These are phyloP conservation scores for Mus musculus DNA, from an alignment of 2,113 vertebrate genomes.

Conservation along the genomic window GRCm39 chr11:46710501-46711000, in stretches of 20 bases:
- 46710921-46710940: background rate
- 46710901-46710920: background rate
- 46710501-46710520: no score
- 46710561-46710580: no score
- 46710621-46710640: no score
- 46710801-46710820: background rate
- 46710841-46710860: background rate
- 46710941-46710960: background rate
- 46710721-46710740: background rate
- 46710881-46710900: background rate
- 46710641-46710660: background rate
- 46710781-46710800: background rate
- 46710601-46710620: no score
- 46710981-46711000: background rate
- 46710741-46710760: background rate
- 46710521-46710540: no score
- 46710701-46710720: background rate
- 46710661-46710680: background rate
- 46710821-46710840: background rate
- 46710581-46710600: no score
- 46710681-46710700: no score
- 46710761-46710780: background rate
- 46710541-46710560: no score
- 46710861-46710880: rapidly evolving
- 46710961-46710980: background rate